phyloP scores from a whole-genome alignment of 2,797 vertebrate genomes.

The Onychomys torridus region DNA sequence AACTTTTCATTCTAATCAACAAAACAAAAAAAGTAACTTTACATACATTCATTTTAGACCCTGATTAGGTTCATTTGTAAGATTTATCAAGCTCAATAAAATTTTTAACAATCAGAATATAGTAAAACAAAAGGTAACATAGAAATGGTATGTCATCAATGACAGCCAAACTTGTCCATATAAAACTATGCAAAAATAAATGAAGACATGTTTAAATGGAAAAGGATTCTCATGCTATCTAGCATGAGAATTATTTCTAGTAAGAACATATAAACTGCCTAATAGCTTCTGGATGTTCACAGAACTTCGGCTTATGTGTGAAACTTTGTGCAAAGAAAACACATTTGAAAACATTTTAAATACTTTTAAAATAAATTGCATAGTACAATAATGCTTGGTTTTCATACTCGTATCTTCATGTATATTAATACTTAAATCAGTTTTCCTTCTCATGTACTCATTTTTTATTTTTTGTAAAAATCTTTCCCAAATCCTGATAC shows the following conservation, averaged over 20 bases:
- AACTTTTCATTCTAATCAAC: slow-evolving; percentile 52
- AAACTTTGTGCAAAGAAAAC: neutral
- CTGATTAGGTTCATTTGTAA: slow-evolving; percentile 35
- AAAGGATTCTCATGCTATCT: neutral
- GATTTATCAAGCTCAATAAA: slow-evolving; percentile 8
- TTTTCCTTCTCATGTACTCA: slow-evolving; percentile 22
- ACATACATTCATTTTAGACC: neutral
- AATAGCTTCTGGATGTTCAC: neutral
- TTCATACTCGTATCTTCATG: neutral
- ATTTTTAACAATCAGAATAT: slow-evolving; percentile 28
- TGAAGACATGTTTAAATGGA: slow-evolving; percentile 24
- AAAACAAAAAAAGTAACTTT: slow-evolving; percentile 41
- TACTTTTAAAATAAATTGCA: neutral
- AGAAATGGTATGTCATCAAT: neutral
- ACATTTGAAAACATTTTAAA: neutral
- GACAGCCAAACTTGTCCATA: neutral
- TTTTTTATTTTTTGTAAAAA: neutral
- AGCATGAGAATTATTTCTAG: neutral
- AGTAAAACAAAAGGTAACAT: neutral
- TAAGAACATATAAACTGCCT: slow-evolving; percentile 12
- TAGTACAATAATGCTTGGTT: neutral
- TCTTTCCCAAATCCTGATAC: slow-evolving; percentile 43
- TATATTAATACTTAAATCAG: neutral
- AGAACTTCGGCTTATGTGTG: neutral
- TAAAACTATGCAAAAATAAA: slow-evolving; percentile 5